A percentile compares a stretch with the other conserved stretches of the same genome.
These are phyloP conservation scores for Lipotes vexillifer DNA, from an alignment of 2,113 vertebrate genomes.

Conservation along the genomic window DNA sequence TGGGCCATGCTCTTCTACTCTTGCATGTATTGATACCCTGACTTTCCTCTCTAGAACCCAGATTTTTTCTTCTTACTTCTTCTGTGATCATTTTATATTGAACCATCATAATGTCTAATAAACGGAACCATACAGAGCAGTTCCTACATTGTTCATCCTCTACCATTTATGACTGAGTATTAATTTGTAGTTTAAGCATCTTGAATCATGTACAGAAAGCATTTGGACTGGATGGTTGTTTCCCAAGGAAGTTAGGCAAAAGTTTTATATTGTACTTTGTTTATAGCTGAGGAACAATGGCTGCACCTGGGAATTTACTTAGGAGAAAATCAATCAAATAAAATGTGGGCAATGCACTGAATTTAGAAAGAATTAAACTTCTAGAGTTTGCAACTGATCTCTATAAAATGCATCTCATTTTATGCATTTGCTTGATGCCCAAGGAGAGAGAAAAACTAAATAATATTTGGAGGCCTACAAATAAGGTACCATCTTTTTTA, in stretches of 20 bases:
- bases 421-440: background rate
- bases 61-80: background rate
- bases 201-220: background rate
- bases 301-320: background rate
- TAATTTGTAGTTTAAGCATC: background rate
- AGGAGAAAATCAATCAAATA: background rate
- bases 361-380: background rate
- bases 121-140: background rate
- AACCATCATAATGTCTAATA: background rate
- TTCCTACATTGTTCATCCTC: background rate
- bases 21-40: background rate
- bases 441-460: background rate
- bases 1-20: background rate
- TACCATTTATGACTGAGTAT: background rate
- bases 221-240: background rate
- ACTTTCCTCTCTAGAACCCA: background rate
- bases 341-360: background rate
- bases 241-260: background rate
- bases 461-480: background rate
- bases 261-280: background rate
- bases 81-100: background rate
- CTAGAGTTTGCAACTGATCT: background rate
- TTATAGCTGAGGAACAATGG: background rate
- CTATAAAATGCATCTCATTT: background rate
- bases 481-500: background rate